These are phyloP conservation scores for Drosophila bunnanda DNA, from an alignment of 2,888 invertebrate species.

Conservation along the genomic window DNA sequence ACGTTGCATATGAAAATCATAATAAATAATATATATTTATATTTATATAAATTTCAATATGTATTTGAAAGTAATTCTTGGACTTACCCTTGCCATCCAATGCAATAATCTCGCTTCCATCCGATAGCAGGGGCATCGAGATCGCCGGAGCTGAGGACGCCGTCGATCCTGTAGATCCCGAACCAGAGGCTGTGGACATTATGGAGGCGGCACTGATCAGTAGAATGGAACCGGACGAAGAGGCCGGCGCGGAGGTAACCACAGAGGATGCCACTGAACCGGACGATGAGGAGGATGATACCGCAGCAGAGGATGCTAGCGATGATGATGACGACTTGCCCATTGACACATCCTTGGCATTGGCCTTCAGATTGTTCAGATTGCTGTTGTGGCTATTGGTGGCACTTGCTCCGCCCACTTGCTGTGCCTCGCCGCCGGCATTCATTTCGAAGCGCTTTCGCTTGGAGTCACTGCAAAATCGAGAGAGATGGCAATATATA, in stretches of 20 bases:
- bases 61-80: no score
- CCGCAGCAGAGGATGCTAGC: background rate
- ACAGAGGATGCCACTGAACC: constrained; percentile 10
- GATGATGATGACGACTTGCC: constrained; percentile 15
- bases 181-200: constrained; percentile 44
- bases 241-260: constrained; percentile 9
- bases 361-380: constrained; percentile 46
- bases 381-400: constrained; percentile 51
- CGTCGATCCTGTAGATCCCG: constrained; percentile 29
- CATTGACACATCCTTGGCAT: constrained; percentile 32
- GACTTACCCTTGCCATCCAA: constrained; percentile 86
- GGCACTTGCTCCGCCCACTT: constrained; percentile 7
- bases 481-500: constrained; percentile 5
- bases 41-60: background rate
- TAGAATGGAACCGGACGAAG: constrained; percentile 36
- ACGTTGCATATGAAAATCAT: background rate
- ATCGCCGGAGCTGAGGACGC: constrained; percentile 47
- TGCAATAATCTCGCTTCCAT: constrained; percentile 75
- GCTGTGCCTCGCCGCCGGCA: constrained; percentile 40
- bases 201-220: constrained; percentile 51
- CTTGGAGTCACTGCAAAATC: constrained; percentile 82
- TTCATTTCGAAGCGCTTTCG: constrained; percentile 82
- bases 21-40: background rate
- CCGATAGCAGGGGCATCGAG: constrained; percentile 44
- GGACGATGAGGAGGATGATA: constrained; percentile 15